Evolutionary conservation across 2,113 vertebrate genomes (phyloP).

Genomic region (Centropus bengalensis): DNA sequence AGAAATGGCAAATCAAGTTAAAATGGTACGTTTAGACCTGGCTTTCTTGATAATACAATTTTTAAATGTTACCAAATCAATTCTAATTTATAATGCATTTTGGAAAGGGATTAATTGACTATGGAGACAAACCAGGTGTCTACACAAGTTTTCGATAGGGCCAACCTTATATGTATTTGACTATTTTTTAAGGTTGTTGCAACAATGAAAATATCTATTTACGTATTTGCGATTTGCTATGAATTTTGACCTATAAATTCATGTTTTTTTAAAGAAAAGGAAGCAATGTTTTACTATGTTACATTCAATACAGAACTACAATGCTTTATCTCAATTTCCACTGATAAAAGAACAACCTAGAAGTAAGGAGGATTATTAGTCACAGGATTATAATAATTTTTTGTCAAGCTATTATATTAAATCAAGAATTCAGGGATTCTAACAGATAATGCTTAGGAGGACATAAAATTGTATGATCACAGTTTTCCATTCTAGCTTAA

Average conservation of each 20-base stretch:
- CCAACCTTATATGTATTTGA: not conserved
- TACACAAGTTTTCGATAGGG: not conserved
- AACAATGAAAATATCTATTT: not conserved
- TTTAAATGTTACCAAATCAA: constrained; percentile 68
- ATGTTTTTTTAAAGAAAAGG: not conserved
- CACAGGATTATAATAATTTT: not conserved
- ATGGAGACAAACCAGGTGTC: constrained; percentile 38
- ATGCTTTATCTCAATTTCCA: not conserved
- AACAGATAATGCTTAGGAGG: not conserved
- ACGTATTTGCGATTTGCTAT: not conserved
- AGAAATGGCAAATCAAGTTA: constrained; percentile 70
- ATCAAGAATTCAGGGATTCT: not conserved
- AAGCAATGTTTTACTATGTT: not conserved
- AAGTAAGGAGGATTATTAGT: not conserved
- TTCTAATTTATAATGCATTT: constrained; percentile 63
- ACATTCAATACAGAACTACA: not conserved
- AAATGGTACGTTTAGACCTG: constrained; percentile 46
- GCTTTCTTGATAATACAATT: constrained; percentile 63
- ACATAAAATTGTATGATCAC: not conserved
- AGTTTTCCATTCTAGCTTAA: not conserved
- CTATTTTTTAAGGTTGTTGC: not conserved
- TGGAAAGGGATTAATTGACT: constrained; percentile 52
- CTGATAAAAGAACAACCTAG: not conserved
- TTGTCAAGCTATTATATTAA: not conserved
- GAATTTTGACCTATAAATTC: not conserved